A percentile compares a stretch with the other conserved stretches of the same genome.
Conservation (phyloP, 2,113 vertebrate species). For the Synchiropus splendidus region DNA sequence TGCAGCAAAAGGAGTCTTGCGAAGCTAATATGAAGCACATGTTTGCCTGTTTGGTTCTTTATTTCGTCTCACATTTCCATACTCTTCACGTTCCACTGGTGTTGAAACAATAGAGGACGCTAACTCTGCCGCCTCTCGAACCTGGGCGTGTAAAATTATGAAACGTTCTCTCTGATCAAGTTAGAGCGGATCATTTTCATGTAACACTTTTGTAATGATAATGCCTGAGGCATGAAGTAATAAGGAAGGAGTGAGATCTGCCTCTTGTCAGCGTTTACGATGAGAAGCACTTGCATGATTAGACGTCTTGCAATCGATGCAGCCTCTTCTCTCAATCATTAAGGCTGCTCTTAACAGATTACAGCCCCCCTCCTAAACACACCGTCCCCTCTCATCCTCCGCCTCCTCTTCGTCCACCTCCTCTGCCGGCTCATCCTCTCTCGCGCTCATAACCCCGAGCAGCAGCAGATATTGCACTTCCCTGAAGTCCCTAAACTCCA, state of each 20-base stretch:
- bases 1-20: too few relatives aligned
- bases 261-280: conserved; percentile 64
- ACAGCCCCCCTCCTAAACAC: conserved; percentile 47
- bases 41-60: too few relatives aligned
- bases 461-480: too few relatives aligned
- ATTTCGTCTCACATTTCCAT: conserved; percentile 2
- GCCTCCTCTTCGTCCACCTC: conserved; percentile 18
- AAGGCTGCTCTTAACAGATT: conserved; percentile 66
- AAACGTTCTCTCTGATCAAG: conserved; percentile 37
- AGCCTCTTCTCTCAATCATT: conserved; percentile 57
- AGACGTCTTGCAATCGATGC: conserved; percentile 57
- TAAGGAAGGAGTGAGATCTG: conserved; percentile 56
- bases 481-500: neutral
- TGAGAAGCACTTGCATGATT: conserved; percentile 64
- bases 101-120: conserved; percentile 14
- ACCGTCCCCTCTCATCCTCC: conserved; percentile 24
- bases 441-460: too few relatives aligned
- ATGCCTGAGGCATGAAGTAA: conserved; percentile 40
- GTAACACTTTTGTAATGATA: conserved; percentile 56
- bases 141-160: conserved; percentile 11
- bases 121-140: neutral
- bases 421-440: too few relatives aligned
- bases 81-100: too few relatives aligned
- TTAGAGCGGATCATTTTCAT: conserved; percentile 57
- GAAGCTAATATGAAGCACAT: too few relatives aligned